These are phyloP conservation scores for Scaeva pyrastri DNA, from an alignment of 2,888 invertebrate species.

Conservation along the genomic window DNA sequence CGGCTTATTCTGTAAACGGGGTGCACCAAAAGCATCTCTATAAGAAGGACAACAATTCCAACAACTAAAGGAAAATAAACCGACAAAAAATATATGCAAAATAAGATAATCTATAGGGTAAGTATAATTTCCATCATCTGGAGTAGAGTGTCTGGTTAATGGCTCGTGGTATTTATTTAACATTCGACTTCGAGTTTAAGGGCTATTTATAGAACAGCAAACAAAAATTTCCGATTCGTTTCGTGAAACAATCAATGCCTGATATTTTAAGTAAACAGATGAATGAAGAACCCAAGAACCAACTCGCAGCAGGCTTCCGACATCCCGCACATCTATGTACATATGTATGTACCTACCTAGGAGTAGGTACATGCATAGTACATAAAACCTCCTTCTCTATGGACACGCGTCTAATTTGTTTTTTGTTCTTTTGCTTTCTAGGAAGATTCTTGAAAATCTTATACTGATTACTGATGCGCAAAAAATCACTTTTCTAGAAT, in stretches of 20 bases:
- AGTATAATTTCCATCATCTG: slow-evolving; percentile 71
- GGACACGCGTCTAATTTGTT: slow-evolving; percentile 55
- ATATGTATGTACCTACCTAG: too few relatives aligned
- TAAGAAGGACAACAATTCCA: slow-evolving; percentile 4
- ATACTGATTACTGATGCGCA: slow-evolving; percentile 52
- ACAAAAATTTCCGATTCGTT: slow-evolving; percentile 57
- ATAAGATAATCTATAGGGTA: slow-evolving; percentile 29
- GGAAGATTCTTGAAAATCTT: slow-evolving; percentile 35
- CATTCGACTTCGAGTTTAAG: slow-evolving; percentile 46
- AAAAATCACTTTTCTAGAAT: slow-evolving; percentile 44
- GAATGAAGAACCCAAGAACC: slow-evolving; percentile 36
- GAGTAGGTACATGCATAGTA: too few relatives aligned
- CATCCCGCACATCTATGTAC: background rate
- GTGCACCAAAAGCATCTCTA: slow-evolving; percentile 33
- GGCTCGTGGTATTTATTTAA: slow-evolving; percentile 69
- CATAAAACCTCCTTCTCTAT: slow-evolving; percentile 45
- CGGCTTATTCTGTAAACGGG: slow-evolving; percentile 52
- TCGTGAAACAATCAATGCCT: slow-evolving; percentile 67
- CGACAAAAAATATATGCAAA: background rate
- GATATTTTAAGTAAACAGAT: slow-evolving; percentile 69
- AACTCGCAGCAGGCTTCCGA: slow-evolving; percentile 57
- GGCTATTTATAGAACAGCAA: slow-evolving; percentile 59
- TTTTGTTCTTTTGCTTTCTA: slow-evolving; percentile 28
- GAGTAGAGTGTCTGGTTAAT: slow-evolving; percentile 67
- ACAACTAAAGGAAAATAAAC: slow-evolving; percentile 1